These are phyloP conservation scores for Phragmatobia fuliginosa DNA, from an alignment of 2,888 invertebrate species.

Conservation along the genomic window DNA sequence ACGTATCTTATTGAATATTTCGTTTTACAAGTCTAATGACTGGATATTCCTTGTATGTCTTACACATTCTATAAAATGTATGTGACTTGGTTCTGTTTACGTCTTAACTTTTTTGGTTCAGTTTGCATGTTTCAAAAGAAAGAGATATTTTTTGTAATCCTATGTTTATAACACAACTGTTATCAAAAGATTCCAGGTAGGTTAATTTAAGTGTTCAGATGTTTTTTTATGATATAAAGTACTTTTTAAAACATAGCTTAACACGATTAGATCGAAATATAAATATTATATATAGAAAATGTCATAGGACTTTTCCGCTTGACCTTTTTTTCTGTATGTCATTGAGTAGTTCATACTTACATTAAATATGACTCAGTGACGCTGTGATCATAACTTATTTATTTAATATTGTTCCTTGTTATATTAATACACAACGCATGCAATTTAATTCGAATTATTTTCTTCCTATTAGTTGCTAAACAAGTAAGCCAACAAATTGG, in stretches of 20 bases:
- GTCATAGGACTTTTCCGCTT: neutral
- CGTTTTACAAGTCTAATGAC: conserved; percentile 10
- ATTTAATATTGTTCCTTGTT: neutral
- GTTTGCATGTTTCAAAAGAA: neutral
- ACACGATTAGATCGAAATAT: too few species aligned
- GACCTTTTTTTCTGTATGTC: too few species aligned
- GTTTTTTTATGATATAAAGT: neutral
- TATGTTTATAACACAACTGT: too few species aligned
- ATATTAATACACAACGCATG: neutral
- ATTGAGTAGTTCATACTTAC: too few species aligned
- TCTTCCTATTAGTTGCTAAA: neutral
- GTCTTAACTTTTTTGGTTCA: neutral
- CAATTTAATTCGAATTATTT: neutral
- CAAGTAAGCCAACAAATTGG: conserved; percentile 29
- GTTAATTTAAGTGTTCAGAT: neutral
- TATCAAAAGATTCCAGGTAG: too few species aligned
- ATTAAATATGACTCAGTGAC: too few species aligned
- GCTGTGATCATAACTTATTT: too few species aligned
- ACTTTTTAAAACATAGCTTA: too few species aligned
- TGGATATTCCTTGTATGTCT: neutral
- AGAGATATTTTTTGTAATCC: neutral
- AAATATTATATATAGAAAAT: too few species aligned
- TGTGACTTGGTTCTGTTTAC: neutral
- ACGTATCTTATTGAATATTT: conserved; percentile 12
- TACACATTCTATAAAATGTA: neutral